Conservation (phyloP, 2,113 vertebrate species). For the Polypterus bichir region DNA sequence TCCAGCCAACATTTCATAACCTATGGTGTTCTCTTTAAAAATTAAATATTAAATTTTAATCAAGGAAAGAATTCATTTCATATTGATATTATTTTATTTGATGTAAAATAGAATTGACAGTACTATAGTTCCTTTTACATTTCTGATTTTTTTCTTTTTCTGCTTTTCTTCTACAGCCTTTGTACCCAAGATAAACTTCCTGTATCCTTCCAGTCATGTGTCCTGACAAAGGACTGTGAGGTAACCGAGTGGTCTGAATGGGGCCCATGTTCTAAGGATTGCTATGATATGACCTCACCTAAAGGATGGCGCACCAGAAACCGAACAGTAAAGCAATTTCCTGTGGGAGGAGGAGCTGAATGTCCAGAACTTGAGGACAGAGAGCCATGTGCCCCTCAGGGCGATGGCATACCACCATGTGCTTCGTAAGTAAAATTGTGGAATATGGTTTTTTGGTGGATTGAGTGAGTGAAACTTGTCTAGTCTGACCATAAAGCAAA, state of each 20-base stretch:
- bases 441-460: no score
- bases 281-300: constrained; percentile 48
- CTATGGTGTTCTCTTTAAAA: no score
- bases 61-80: no score
- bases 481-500: no score
- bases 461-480: no score
- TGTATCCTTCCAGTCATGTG: constrained; percentile 77
- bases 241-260: constrained; percentile 76
- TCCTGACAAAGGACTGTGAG: constrained; percentile 74
- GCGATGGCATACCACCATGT: constrained; percentile 58
- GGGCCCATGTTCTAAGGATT: constrained; percentile 74
- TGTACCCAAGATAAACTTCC: constrained; percentile 73
- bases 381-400: constrained; percentile 59
- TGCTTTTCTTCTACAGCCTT: constrained; percentile 48
- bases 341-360: constrained; percentile 54
- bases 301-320: constrained; percentile 55
- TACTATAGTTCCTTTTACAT: not conserved
- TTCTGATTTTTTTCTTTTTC: not conserved
- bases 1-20: no score
- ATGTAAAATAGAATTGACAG: no score
- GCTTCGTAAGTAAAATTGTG: constrained; percentile 59
- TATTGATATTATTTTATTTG: no score
- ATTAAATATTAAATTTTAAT: no score
- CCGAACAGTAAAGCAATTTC: constrained; percentile 64
- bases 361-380: constrained; percentile 68